Conservation (phyloP, 2,888 invertebrate species). For the Ectobius pallidus region DNA sequence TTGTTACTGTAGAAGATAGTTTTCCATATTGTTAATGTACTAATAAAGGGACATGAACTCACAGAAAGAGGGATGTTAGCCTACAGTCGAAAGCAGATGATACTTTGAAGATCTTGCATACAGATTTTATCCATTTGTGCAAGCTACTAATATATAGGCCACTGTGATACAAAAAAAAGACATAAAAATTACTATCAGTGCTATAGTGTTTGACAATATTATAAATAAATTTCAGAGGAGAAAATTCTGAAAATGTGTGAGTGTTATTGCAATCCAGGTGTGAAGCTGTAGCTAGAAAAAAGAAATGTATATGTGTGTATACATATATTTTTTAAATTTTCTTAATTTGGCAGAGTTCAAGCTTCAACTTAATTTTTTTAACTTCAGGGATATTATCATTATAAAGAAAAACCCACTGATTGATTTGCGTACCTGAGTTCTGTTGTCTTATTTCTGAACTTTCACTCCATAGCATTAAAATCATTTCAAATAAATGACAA, state of each 20-base stretch:
- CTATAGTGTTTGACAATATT: slow-evolving; percentile 7
- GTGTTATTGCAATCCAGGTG: slow-evolving; percentile 21
- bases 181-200: slow-evolving; percentile 5
- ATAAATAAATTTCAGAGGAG: no score
- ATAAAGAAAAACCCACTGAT: background rate
- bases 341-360: no score
- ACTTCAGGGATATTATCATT: background rate
- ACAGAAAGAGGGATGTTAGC: no score
- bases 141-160: slow-evolving; percentile 8
- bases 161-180: slow-evolving; percentile 30
- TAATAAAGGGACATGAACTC: no score
- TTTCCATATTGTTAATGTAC: slow-evolving; percentile 3
- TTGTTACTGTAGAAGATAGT: slow-evolving; percentile 16
- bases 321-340: no score
- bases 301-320: no score
- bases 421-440: slow-evolving; percentile 22
- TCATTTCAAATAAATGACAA: background rate
- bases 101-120: no score
- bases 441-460: slow-evolving; percentile 3
- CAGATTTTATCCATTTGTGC: no score
- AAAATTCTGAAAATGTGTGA: no score
- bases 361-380: no score
- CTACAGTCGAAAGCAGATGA: no score
- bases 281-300: no score
- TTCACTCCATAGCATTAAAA: slow-evolving; percentile 2